A percentile compares a stretch with the other conserved stretches of the same genome.
Conservation (phyloP, 2,113 vertebrate genomes). For the Haliaeetus leucogaster region DNA sequence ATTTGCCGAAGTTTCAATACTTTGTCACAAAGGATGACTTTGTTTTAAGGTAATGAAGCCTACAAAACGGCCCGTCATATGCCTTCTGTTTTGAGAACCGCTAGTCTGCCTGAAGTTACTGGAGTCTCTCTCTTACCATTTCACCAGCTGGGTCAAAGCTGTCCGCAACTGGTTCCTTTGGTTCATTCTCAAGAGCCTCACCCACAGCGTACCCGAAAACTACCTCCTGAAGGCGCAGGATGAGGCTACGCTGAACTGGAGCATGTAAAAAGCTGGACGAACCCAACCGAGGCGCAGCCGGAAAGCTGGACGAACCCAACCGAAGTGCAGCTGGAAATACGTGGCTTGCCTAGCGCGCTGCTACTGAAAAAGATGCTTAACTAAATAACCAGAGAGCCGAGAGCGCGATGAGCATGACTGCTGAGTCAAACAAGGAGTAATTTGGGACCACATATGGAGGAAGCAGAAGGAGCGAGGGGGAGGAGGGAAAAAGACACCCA, state of each 20-base stretch:
- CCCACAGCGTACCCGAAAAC: neutral
- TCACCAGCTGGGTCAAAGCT: neutral
- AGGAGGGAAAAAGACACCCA: neutral
- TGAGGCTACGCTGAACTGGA: neutral
- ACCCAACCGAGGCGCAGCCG: neutral
- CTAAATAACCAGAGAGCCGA: neutral
- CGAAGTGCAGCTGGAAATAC: neutral
- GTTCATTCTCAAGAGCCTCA: neutral
- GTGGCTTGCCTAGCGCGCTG: neutral
- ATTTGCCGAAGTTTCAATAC: neutral
- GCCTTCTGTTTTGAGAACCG: neutral
- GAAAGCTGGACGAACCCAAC: neutral
- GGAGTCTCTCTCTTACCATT: neutral
- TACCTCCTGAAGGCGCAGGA: neutral
- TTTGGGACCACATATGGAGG: slow-evolving; percentile 36
- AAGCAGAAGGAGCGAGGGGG: slow-evolving; percentile 42
- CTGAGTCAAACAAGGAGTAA: slow-evolving; percentile 35
- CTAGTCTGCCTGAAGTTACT: neutral
- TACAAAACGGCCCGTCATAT: neutral
- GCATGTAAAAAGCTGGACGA: neutral
- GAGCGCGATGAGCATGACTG: neutral
- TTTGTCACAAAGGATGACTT: neutral
- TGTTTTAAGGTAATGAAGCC: neutral
- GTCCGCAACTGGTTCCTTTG: neutral
- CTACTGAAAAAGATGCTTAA: neutral